A percentile compares a stretch with the other conserved stretches of the same genome.
Conservation (phyloP, 2,797 vertebrate genomes). For the Rhinogobio ventralis region DNA sequence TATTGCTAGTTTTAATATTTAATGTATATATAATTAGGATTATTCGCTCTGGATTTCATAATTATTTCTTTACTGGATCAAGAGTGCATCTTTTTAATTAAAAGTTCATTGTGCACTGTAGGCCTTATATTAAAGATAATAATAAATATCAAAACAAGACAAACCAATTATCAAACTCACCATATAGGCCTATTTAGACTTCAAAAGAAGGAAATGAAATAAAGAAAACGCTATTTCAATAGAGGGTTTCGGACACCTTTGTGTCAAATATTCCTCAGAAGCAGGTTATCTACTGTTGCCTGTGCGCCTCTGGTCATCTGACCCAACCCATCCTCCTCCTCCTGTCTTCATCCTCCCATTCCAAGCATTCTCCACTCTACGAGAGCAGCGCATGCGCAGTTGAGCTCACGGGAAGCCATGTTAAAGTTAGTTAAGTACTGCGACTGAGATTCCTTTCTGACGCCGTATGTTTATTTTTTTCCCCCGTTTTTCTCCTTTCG, state of each 20-base stretch:
- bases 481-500: not conserved
- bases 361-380: slow-evolving; percentile 41
- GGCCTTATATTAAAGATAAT: not conserved
- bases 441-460: slow-evolving; percentile 49
- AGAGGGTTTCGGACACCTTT: not conserved
- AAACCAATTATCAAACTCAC: not conserved
- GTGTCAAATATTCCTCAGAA: not conserved
- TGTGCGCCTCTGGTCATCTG: not conserved
- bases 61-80: not conserved
- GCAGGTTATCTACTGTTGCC: not conserved
- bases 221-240: not conserved
- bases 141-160: not conserved
- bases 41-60: not conserved
- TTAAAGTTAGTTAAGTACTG: slow-evolving; percentile 69
- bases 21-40: not conserved
- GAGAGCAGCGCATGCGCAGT: slow-evolving; percentile 59
- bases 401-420: slow-evolving; percentile 74
- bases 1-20: not conserved
- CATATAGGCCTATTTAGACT: not conserved
- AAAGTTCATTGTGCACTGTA: not conserved
- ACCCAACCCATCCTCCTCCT: slow-evolving; percentile 18
- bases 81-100: not conserved
- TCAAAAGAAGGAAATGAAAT: not conserved
- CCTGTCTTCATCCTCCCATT: slow-evolving; percentile 43
- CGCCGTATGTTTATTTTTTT: slow-evolving; percentile 38